Conservation (phyloP, 2,113 vertebrate genomes). For the Vombatus ursinus region DNA sequence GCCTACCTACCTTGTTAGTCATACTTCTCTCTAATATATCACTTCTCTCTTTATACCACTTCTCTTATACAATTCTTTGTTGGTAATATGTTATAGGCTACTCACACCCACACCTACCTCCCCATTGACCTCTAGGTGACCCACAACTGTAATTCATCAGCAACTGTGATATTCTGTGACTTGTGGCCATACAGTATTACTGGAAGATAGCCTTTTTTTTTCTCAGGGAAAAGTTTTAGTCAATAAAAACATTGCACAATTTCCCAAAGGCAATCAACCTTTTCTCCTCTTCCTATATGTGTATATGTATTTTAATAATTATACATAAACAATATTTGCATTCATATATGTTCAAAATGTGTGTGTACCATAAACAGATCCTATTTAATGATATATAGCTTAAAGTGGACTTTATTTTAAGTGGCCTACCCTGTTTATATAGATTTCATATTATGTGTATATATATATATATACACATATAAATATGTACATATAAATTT, state of each 20-base stretch:
- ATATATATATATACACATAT: constrained; percentile 72
- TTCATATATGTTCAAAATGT: neutral
- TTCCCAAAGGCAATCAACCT: neutral
- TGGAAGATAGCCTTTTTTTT: neutral
- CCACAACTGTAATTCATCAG: neutral
- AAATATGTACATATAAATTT: constrained; percentile 81
- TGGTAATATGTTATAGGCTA: neutral
- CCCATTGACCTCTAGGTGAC: neutral
- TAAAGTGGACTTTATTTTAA: constrained; percentile 85
- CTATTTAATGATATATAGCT: constrained; percentile 7
- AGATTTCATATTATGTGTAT: constrained; percentile 74
- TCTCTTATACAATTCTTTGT: neutral
- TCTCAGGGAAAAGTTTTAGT: neutral
- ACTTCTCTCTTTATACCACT: neutral
- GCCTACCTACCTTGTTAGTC: neutral
- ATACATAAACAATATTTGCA: neutral
- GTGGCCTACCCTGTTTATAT: constrained; percentile 85
- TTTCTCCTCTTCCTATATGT: neutral
- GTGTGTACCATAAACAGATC: neutral
- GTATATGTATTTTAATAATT: neutral
- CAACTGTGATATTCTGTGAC: neutral
- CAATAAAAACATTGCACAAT: neutral
- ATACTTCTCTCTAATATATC: neutral
- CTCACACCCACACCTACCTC: neutral
- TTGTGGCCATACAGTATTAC: neutral